phyloP scores from a whole-genome alignment of 2,113 vertebrate genomes.

The Rhineura floridana region DNA sequence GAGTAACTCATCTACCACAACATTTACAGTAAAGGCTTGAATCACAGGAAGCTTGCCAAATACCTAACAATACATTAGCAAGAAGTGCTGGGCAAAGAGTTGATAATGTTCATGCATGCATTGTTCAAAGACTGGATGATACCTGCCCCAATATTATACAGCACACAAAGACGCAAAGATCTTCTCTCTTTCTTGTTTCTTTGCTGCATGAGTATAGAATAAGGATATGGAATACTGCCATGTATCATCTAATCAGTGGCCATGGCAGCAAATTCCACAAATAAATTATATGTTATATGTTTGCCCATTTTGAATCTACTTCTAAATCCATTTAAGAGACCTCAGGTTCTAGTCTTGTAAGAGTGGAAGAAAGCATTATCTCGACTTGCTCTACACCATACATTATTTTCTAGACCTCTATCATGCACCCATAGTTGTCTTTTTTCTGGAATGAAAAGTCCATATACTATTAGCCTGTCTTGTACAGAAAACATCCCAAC shows the following conservation, averaged over 20 bases:
- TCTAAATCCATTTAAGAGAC: neutral
- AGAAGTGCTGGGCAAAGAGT: neutral
- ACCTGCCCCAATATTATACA: neutral
- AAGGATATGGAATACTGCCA: neutral
- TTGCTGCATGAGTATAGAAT: neutral
- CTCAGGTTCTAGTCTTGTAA: neutral
- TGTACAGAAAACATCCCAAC: neutral
- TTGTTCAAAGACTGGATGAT: neutral
- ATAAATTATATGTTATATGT: neutral
- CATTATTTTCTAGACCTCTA: neutral
- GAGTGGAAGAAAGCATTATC: neutral
- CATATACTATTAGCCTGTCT: no score
- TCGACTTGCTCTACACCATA: neutral
- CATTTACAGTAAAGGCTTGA: neutral
- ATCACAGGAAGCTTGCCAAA: no score
- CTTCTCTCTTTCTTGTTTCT: neutral
- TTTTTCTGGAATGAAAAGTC: neutral
- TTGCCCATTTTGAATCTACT: neutral
- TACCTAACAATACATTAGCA: neutral
- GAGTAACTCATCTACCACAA: neutral
- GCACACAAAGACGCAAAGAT: neutral
- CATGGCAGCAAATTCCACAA: neutral
- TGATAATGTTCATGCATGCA: no score
- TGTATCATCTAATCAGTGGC: neutral
- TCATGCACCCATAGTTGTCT: neutral